These are phyloP conservation scores for Telmatherina bonti DNA, from an alignment of 2,797 vertebrate genomes.

Conservation along the genomic window DNA sequence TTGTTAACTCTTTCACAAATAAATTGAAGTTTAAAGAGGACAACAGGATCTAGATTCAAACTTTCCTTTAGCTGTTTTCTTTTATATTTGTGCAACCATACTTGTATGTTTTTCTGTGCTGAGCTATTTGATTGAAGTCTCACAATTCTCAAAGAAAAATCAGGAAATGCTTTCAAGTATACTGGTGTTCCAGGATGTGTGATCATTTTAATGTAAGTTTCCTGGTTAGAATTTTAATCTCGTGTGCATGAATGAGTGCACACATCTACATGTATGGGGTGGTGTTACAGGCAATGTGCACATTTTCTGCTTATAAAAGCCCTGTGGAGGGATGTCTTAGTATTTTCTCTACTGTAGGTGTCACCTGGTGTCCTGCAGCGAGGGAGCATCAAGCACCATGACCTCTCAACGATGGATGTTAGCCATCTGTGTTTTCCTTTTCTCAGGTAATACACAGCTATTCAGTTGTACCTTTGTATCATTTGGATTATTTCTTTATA, in stretches of 20 bases:
- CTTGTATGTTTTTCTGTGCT: neutral
- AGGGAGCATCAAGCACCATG: slow-evolving; percentile 46
- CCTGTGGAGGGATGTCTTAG: neutral
- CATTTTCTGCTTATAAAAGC: slow-evolving; percentile 33
- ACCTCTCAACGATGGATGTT: slow-evolving; percentile 29
- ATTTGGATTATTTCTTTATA: no score
- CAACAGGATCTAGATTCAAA: no score
- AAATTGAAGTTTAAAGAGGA: no score
- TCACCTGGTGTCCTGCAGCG: slow-evolving; percentile 11
- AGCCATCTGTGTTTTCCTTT: slow-evolving; percentile 35
- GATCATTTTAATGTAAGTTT: slow-evolving; percentile 36
- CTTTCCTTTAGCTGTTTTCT: no score
- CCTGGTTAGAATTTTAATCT: slow-evolving; percentile 46
- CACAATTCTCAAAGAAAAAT: no score
- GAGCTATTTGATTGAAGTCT: neutral
- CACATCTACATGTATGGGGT: neutral
- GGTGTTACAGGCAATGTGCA: neutral
- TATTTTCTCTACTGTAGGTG: neutral
- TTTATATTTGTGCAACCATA: no score
- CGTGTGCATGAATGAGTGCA: neutral
- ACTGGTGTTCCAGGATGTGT: neutral
- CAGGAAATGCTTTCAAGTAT: no score
- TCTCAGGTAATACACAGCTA: slow-evolving; percentile 54
- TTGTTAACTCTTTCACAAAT: no score
- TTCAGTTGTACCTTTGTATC: neutral